A percentile compares a stretch with the other conserved stretches of the same genome.
phyloP scores from a whole-genome alignment of 2,797 vertebrate genomes.

The Gobionotothen gibberifrons region DNA sequence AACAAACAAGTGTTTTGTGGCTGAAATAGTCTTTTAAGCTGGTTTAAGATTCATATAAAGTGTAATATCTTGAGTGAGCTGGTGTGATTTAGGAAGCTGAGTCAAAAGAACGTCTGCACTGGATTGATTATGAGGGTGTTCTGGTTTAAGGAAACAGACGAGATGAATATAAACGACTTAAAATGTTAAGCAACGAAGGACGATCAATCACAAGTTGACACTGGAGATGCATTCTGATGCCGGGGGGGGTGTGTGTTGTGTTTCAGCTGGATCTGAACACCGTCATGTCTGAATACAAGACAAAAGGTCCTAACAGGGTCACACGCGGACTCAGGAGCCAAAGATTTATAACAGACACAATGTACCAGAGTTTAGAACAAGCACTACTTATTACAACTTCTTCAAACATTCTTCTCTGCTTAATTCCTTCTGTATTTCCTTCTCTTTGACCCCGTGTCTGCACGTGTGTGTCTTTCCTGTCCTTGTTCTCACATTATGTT shows the following conservation, averaged over 20 bases:
- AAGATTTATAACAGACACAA: conserved; percentile 11
- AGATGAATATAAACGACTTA: conserved; percentile 2
- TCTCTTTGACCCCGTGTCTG: neutral
- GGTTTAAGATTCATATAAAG: neutral
- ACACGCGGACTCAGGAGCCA: neutral
- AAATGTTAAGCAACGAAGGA: conserved; percentile 8
- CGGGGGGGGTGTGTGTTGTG: conserved; percentile 13
- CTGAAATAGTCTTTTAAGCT: too few relatives aligned
- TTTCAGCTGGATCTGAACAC: conserved; percentile 19
- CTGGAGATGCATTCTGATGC: conserved; percentile 19
- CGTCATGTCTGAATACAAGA: neutral
- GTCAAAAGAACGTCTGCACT: neutral
- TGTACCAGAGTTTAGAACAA: conserved; percentile 12
- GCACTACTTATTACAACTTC: conserved; percentile 6
- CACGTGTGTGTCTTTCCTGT: conserved; percentile 13
- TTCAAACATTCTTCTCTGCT: neutral
- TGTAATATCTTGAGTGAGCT: neutral
- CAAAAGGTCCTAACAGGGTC: conserved; percentile 1
- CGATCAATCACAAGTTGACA: conserved; percentile 10
- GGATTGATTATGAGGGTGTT: neutral
- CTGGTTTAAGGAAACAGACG: conserved; percentile 8
- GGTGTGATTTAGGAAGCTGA: neutral
- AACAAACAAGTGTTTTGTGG: too few relatives aligned
- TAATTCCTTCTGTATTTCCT: neutral
- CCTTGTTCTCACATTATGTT: conserved; percentile 40